Base-by-base conservation (phyloP, 2,797 vertebrate genomes). In the Champsocephalus gunnari region DNA sequence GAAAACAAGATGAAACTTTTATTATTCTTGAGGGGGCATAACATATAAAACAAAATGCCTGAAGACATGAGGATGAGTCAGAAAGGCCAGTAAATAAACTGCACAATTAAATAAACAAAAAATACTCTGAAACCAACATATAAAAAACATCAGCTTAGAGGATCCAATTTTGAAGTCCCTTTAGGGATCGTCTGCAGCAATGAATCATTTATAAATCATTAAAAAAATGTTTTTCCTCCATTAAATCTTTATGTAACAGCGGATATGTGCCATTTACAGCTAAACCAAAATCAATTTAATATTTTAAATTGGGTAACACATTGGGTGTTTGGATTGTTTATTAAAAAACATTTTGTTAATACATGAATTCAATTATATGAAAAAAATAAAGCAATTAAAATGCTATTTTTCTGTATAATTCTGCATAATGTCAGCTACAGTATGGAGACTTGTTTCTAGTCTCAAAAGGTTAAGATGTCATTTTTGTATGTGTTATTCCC, bases 21-120 rank as follows among this genome's bases (percentile, higher is more conserved):
- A 63, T 74, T 47, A 56, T 62, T 60, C 16, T 66, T 50, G 14
- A 24, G 17, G 47, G 44, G 4, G 21, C 49, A 64, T 71, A 1
- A 75, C 68, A 75, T 47, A 68, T 47, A 51, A 7, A 74, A 67
- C 32, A 48, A 63, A 73, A 51, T 21, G 28, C 17, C 47, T 54
- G 41, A 70, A 56, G 48, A 51, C 34, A 55, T 0, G 10, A 75
- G 7, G 19, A 55, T 6, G 19, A 58, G 32, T 24, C 56, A 56
- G 49, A 55, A 7, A 24, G 21, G 47, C 24, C 34, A 57, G 45
- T 14, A 67, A 34, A 21, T 11, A 32, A 49, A 14, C 16, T 11
- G 3, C 4, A 21, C 10, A 41, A n/a, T 49, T 19, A 28, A 28
- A 28, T 28, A 28, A 28, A 5, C 28, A 5, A 28, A 5, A 28